These are phyloP conservation scores for Dioctria rufipes DNA, from an alignment of 2,888 invertebrate species.

Conservation along the genomic window DNA sequence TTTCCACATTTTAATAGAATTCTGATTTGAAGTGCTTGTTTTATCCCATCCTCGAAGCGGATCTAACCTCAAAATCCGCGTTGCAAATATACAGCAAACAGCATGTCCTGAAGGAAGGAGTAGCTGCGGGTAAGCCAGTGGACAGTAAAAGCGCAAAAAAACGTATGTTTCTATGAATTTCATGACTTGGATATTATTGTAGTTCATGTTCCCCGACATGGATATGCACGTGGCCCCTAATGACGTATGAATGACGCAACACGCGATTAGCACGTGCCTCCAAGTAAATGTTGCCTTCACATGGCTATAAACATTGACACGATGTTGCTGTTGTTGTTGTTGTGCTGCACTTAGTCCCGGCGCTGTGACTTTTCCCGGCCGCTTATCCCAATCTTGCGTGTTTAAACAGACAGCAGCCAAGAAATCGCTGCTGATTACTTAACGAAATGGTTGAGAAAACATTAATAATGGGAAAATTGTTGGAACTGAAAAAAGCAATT, in stretches of 20 bases:
- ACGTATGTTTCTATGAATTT: constrained; percentile 40
- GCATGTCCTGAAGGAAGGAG: background rate
- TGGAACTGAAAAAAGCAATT: too few species aligned
- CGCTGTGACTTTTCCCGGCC: constrained; percentile 35
- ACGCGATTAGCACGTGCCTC: constrained; percentile 69
- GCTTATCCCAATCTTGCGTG: constrained; percentile 40
- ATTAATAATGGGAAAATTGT: constrained; percentile 12
- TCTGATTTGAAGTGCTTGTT: background rate
- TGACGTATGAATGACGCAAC: constrained; percentile 73
- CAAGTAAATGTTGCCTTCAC: constrained; percentile 57
- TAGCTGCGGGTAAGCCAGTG: background rate
- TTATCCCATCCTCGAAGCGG: background rate
- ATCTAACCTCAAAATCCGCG: background rate
- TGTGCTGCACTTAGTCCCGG: background rate
- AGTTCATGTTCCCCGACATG: constrained; percentile 61
- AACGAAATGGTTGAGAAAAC: constrained; percentile 47
- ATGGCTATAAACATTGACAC: constrained; percentile 22
- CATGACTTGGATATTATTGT: constrained; percentile 52
- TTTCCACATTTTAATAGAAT: background rate
- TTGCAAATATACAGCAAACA: background rate
- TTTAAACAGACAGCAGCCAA: constrained; percentile 44
- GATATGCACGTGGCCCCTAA: constrained; percentile 70
- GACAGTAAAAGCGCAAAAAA: constrained; percentile 34
- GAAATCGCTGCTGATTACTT: constrained; percentile 53
- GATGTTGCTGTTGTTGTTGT: constrained; percentile 42